phyloP scores from a whole-genome alignment of 2,113 vertebrate genomes.

The Dascyllus trimaculatus region DNA sequence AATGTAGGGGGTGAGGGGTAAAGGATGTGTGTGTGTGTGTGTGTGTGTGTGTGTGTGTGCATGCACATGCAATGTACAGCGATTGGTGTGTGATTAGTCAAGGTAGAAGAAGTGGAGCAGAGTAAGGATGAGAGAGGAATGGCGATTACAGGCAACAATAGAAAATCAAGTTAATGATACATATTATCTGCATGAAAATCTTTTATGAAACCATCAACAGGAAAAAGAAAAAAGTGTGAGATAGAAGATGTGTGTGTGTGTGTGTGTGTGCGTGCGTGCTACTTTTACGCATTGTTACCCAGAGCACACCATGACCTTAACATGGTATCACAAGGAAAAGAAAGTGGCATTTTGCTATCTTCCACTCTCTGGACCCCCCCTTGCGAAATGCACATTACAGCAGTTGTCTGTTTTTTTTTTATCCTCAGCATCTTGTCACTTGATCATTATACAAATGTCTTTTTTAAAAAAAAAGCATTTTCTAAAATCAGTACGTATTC shows the following conservation, averaged over 20 bases:
- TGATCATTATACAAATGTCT: constrained; percentile 35
- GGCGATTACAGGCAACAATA: constrained; percentile 58
- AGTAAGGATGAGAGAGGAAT: constrained; percentile 60
- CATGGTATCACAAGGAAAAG: constrained; percentile 55
- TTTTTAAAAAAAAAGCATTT: constrained; percentile 1
- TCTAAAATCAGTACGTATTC: constrained; percentile 25
- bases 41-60: constrained; percentile 41
- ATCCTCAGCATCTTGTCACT: constrained; percentile 24
- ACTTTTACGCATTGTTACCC: constrained; percentile 49
- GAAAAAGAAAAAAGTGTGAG: background rate
- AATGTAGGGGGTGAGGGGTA: constrained; percentile 69
- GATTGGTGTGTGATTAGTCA: constrained; percentile 71
- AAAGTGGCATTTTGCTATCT: constrained; percentile 62
- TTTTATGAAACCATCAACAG: constrained; percentile 26
- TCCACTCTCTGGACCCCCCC: constrained; percentile 44
- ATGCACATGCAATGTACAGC: constrained; percentile 13
- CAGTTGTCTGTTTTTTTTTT: constrained; percentile 40
- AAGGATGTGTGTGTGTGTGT: constrained; percentile 47
- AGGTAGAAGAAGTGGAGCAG: constrained; percentile 55
- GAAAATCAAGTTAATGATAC: constrained; percentile 70
- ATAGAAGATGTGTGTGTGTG: constrained; percentile 4
- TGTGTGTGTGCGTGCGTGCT: background rate
- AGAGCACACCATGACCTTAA: constrained; percentile 67
- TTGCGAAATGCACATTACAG: constrained; percentile 21
- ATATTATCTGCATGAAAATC: constrained; percentile 43